Base-by-base conservation (phyloP, 2,888 invertebrate species). In the Xestobium rufovillosum region DNA sequence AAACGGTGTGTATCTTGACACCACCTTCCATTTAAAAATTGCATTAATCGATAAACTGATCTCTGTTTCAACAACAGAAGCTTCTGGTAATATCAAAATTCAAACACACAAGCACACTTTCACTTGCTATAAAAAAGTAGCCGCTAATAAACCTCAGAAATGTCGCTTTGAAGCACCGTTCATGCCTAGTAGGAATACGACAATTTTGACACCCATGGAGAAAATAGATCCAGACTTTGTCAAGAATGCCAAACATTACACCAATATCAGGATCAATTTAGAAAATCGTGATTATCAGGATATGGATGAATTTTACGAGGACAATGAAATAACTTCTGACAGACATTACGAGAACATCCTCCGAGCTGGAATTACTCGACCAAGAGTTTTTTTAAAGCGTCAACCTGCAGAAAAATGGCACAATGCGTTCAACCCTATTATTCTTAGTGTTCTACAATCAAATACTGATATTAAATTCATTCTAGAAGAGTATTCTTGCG, bases 401-500 rank as follows among this genome's bases (percentile, higher is more conserved):
- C 31, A 38, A 35, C 55, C 57, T 15, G n/a, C 32, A 13, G 58
- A 65, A 56, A 62, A 57, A 51, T 63, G 59, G 57, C 49, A 56
- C 26, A 65, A 64, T 42, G 30, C 55, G 15, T 65, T 64, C 39
- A 65, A 65, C 47, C 65, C 63, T 37, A 63, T 57, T 25, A 41
- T 64, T 14, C 44, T 58, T 3, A 41, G 55, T 43, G 14, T 41
- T 33, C 25, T 63, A 8, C 38, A 52, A 41, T 63, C 61, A 1
- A 62, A 65, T 41, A 62, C 50, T 39, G 63, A 65, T 48, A 38
- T 65, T 38, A 62, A 63, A 33, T 50, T 61, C 26, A 63, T 66
- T 2, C 35, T 30, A 15, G 66, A 66, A 6, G 61, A 64, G 44
- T 64, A 64, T 50, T 47, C 58, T 9, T 66, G 65, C 48, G 64